Evolutionary conservation across 2,113 vertebrate species (phyloP).

Genomic region (Festucalex cinctus): DNA sequence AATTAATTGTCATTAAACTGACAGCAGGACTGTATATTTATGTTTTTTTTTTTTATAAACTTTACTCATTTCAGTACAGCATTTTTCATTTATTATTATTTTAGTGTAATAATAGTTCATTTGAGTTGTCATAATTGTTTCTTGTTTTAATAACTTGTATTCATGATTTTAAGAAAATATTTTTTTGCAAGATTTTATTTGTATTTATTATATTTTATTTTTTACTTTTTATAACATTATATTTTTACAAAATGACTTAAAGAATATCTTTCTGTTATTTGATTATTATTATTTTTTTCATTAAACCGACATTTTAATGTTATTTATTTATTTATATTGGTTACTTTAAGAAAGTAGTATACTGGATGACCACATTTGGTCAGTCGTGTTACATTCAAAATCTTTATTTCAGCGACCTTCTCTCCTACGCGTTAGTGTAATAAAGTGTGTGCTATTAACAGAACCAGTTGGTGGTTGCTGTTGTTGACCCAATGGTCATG

Average conservation of each 20-base stretch:
- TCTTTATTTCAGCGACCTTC: background rate
- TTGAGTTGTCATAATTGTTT: background rate
- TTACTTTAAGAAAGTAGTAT: background rate
- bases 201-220: too few species aligned
- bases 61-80: too few species aligned
- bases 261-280: too few species aligned
- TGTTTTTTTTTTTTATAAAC: too few species aligned
- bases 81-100: background rate
- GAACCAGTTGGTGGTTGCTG: conserved; percentile 22
- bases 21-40: too few species aligned
- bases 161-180: too few species aligned
- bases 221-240: too few species aligned
- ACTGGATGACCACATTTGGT: background rate
- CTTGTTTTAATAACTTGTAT: too few species aligned
- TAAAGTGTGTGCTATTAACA: conserved; percentile 11
- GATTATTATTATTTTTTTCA: background rate
- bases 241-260: too few species aligned
- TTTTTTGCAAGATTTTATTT: too few species aligned
- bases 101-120: background rate
- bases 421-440: background rate
- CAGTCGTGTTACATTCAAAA: background rate
- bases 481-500: conserved; percentile 40
- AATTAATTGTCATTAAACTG: too few species aligned
- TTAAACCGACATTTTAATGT: background rate
- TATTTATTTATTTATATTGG: too few species aligned